These are phyloP conservation scores for Sebastes jordani DNA, from an alignment of 2,797 vertebrate species.

Conservation along the genomic window DNA sequence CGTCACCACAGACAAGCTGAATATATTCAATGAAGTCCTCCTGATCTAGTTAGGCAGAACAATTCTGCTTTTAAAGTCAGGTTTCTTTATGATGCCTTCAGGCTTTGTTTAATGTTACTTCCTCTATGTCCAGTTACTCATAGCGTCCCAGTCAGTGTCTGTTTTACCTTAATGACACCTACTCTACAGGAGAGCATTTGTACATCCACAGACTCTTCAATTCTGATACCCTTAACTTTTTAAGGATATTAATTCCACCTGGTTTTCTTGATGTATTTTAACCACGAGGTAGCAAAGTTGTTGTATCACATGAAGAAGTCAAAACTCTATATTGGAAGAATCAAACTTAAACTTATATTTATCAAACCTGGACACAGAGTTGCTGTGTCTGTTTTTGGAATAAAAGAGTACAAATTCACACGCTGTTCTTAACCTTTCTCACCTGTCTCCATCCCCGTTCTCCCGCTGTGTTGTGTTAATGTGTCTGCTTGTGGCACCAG, in stretches of 20 bases:
- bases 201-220: not conserved
- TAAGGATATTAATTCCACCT: not conserved
- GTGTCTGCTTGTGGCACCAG: slow-evolving; percentile 35
- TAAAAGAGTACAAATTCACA: slow-evolving; percentile 4
- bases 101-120: slow-evolving; percentile 7
- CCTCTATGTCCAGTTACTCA: not conserved
- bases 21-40: not conserved
- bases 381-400: slow-evolving; percentile 20
- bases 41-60: not conserved
- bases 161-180: not conserved
- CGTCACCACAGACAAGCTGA: not conserved
- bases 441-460: slow-evolving; percentile 12
- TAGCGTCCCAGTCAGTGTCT: not conserved
- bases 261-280: not conserved
- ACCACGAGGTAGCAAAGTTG: not conserved
- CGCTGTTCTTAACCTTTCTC: slow-evolving; percentile 48
- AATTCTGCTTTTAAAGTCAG: not conserved
- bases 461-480: slow-evolving; percentile 13
- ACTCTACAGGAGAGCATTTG: not conserved
- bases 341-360: slow-evolving; percentile 12
- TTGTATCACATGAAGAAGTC: not conserved
- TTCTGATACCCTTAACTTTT: not conserved
- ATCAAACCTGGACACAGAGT: not conserved
- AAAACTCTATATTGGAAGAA: not conserved
- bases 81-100: not conserved